A percentile compares a stretch with the other conserved stretches of the same genome.
These are phyloP conservation scores for Leucoma salicis DNA, from an alignment of 2,888 invertebrate genomes.

Conservation along the genomic window DNA sequence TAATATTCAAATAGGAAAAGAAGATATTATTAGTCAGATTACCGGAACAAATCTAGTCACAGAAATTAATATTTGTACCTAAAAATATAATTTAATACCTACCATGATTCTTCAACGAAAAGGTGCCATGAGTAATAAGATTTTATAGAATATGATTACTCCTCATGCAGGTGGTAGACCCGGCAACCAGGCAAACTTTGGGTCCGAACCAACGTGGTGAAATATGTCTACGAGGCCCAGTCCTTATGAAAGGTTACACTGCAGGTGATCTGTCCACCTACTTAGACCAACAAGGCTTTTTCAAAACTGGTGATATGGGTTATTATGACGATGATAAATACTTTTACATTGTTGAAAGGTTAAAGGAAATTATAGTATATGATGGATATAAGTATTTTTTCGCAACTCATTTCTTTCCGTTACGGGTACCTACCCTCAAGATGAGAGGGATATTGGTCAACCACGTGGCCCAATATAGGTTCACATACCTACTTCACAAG, in stretches of 20 bases:
- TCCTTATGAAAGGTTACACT: conserved; percentile 63
- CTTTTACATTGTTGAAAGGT: conserved; percentile 55
- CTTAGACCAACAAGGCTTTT: conserved; percentile 54
- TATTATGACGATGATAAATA: conserved; percentile 60
- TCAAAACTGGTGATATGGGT: conserved; percentile 61
- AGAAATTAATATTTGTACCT: too few species aligned
- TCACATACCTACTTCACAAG: too few species aligned
- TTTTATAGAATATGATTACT: neutral
- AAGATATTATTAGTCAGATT: too few species aligned
- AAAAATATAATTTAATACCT: too few species aligned
- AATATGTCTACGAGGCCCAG: conserved; percentile 58
- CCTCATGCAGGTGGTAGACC: conserved; percentile 59
- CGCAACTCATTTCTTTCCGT: too few species aligned
- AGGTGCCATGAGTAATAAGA: too few species aligned
- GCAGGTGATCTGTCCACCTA: conserved; percentile 50
- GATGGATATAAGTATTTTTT: conserved; percentile 53
- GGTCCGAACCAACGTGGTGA: conserved; percentile 68
- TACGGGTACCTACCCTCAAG: too few species aligned
- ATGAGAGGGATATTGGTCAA: too few species aligned
- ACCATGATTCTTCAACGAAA: too few species aligned
- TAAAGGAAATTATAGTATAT: conserved; percentile 54
- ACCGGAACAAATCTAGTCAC: too few species aligned
- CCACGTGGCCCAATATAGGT: too few species aligned
- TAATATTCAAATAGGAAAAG: too few species aligned
- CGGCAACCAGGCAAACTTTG: conserved; percentile 66